Base-by-base conservation (phyloP, 2,888 invertebrate genomes). In the Theretra japonica region DNA sequence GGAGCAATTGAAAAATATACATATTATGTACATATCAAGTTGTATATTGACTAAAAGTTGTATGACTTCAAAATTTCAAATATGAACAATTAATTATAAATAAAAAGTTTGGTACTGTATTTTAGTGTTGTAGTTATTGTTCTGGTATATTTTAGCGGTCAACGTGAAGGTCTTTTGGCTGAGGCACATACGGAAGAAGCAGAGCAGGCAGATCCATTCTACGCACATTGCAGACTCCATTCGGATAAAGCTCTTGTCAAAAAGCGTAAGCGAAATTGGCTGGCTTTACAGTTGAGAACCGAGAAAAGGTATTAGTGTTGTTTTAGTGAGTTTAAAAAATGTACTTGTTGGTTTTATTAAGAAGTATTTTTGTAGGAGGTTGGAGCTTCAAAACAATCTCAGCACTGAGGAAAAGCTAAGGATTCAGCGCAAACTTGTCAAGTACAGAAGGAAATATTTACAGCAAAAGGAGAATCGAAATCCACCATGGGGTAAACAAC, bases 151-250 rank as follows among this genome's bases (percentile, higher is more conserved):
- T 70, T 15, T 81, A 98, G 98, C 93, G 99, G 99, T 0, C 99
- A 99, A 91, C 96, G 97, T 50, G 98, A 98, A 81, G 99, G 99
- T 0, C 95, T 99, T 70, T 90, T 99, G 68, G 98, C 98, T 0
- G 99, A 99, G 89, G 98, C 98, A 0, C 98, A 98, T 87, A 97
- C 97, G 0, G 98, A 98, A 83, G 98, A 98, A 87, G 97, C 96
- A 0, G 98, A 98, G 82, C 98, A 98, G 82, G 99, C 99, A 0
- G 99, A 99, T 93, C 99, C 99, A 0, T 99, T 99, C 88, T 99
- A 98, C 89, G 99, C 99, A 0, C 98, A 99, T 86, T 99, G 99
- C 88, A 98, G 97, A 88, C 95, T 99, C 68, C 99, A 99, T 90
- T 98, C 99, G 0, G 99, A 99, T 86, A 98, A 98, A 89, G 96